These are phyloP conservation scores for Stramonita haemastoma DNA, from an alignment of 2,888 invertebrate genomes.

Conservation along the genomic window DNA sequence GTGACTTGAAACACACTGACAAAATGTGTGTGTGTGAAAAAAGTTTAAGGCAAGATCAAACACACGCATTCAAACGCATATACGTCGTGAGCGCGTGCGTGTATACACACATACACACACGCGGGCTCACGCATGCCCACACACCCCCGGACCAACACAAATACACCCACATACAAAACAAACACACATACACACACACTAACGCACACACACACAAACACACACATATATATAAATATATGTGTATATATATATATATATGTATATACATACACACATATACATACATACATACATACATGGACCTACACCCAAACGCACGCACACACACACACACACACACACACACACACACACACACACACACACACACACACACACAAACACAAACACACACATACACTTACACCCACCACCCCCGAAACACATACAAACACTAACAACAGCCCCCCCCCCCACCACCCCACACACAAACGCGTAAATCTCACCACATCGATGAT, in stretches of 20 bases:
- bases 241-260: background rate
- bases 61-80: background rate
- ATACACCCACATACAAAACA: background rate
- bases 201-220: background rate
- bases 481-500: constrained; percentile 73
- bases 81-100: background rate
- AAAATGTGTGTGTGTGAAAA: too few relatives aligned
- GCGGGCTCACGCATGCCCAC: background rate
- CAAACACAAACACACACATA: background rate
- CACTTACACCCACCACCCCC: too few relatives aligned
- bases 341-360: background rate
- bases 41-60: background rate
- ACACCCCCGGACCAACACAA: background rate
- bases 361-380: background rate
- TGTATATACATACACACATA: background rate
- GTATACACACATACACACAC: background rate
- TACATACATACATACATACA: background rate
- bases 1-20: too few relatives aligned
- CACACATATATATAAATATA: background rate
- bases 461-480: background rate
- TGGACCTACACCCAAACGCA: background rate
- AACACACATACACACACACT: background rate
- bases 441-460: background rate
- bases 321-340: background rate
- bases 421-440: background rate